phyloP scores from a whole-genome alignment of 2,888 invertebrate genomes.

The Anodontia alba region DNA sequence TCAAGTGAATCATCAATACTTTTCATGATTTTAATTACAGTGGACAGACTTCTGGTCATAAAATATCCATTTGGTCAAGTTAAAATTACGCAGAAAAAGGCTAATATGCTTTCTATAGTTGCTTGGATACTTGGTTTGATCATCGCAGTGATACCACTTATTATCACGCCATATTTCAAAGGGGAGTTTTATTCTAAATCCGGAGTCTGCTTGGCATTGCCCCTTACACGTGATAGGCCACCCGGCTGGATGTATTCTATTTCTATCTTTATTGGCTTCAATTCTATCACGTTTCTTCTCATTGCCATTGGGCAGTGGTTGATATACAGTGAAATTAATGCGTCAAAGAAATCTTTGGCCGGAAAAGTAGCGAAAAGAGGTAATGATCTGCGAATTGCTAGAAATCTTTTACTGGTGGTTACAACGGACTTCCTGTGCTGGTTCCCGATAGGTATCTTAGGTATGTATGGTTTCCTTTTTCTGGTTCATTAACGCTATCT shows the following conservation, averaged over 20 bases:
- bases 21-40: slow-evolving; percentile 87
- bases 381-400: slow-evolving; percentile 71
- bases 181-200: slow-evolving; percentile 79
- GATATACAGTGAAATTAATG: slow-evolving; percentile 75
- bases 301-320: slow-evolving; percentile 77
- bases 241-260: slow-evolving; percentile 83
- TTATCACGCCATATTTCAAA: slow-evolving; percentile 76
- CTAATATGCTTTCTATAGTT: slow-evolving; percentile 57
- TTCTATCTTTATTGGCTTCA: slow-evolving; percentile 79
- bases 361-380: neutral
- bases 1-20: slow-evolving; percentile 88
- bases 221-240: slow-evolving; percentile 78
- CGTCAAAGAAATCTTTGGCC: neutral
- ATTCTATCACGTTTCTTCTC: slow-evolving; percentile 72
- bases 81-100: slow-evolving; percentile 62
- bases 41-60: slow-evolving; percentile 88
- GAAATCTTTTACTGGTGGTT: slow-evolving; percentile 78
- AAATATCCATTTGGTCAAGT: slow-evolving; percentile 86
- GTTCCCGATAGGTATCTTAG: slow-evolving; percentile 70
- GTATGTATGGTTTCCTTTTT: slow-evolving; percentile 17
- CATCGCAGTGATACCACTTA: slow-evolving; percentile 76
- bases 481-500: too few species aligned
- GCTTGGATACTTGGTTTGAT: slow-evolving; percentile 74
- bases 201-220: slow-evolving; percentile 80
- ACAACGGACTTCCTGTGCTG: slow-evolving; percentile 78